Conservation (phyloP, 2,888 invertebrate species). For the Chloromyia formosa region DNA sequence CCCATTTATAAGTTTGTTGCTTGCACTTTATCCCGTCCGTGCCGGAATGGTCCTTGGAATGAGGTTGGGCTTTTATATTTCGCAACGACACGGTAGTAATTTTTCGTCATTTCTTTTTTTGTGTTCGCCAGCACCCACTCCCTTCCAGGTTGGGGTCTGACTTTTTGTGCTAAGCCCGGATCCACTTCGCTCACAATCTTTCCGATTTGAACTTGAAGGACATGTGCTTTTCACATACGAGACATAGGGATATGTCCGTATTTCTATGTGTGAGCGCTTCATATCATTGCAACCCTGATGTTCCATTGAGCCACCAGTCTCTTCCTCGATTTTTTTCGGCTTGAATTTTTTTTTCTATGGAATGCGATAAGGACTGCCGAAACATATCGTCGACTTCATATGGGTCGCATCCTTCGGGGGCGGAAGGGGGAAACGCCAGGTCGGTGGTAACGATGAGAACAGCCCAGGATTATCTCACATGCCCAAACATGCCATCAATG, state of each 20-base stretch:
- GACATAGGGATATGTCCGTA: too few relatives aligned
- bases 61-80: too few relatives aligned
- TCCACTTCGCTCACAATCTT: not conserved
- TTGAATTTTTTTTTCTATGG: not conserved
- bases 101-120: too few relatives aligned
- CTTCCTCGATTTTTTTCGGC: not conserved
- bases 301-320: not conserved
- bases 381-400: too few relatives aligned
- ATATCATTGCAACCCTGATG: not conserved
- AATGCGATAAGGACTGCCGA: not conserved
- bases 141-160: too few relatives aligned
- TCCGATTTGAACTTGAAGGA: not conserved
- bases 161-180: too few relatives aligned
- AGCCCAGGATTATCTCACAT: constrained; percentile 45
- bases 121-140: too few relatives aligned
- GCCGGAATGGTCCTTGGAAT: too few relatives aligned
- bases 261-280: too few relatives aligned
- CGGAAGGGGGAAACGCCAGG: not conserved
- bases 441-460: not conserved
- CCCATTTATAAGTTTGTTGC: too few relatives aligned
- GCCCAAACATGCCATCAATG: constrained; percentile 45
- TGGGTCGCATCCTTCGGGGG: not conserved
- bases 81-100: too few relatives aligned
- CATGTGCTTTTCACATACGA: not conserved
- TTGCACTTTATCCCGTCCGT: too few relatives aligned